Base-by-base conservation (phyloP, 2,113 vertebrate species). In the Hippocampus guttulatus region DNA sequence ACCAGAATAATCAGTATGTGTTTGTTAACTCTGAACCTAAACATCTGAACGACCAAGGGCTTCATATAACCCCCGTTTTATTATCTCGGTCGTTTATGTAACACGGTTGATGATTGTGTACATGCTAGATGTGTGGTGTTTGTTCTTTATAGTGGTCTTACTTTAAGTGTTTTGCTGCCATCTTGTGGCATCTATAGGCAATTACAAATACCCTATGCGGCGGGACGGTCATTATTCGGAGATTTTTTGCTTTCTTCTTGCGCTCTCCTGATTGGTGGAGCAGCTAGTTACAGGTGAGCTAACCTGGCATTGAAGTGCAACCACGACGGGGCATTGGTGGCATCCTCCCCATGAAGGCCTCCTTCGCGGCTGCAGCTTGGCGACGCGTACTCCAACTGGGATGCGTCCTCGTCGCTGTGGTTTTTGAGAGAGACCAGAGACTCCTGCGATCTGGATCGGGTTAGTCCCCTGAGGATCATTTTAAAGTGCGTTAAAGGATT, bases 401-500 rank as follows among this genome's bases (percentile, higher is more conserved):
- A 2, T 3, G 1, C 49, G 40, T 82, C 73, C 8, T 85, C 83
- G 0, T 82, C 83, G 1, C 33, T 7, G 41, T 3, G 1, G 52
- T 7, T 47, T 74, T 78, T 90, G 7, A 70, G 20, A 2, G 71
- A 85, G 67, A 43, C 33, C 76, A 91, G 58, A 54, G 84, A 85
- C 64, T 91, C 90, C 4, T 85, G 86, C 7, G 88, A 90, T 68
- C 62, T 82, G 41, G 81, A 80, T 23, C 68, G 70, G 23, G 54
- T 73, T 67, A 83, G 57, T 65, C 84, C 84, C 77, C 49, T 88
- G 54, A 87, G 40, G 38, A 86, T 68, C 64, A 69, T 82, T 78
- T 88, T 88, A 3, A 87, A 77, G 69, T 83, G 85, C 76, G 81
- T 77, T 25, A 86, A 30, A 18, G 82, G 76, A 27, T 76, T 88